Evolutionary conservation across 2,888 invertebrate species (phyloP).

Genomic region (Pseudococcus longispinus): DNA sequence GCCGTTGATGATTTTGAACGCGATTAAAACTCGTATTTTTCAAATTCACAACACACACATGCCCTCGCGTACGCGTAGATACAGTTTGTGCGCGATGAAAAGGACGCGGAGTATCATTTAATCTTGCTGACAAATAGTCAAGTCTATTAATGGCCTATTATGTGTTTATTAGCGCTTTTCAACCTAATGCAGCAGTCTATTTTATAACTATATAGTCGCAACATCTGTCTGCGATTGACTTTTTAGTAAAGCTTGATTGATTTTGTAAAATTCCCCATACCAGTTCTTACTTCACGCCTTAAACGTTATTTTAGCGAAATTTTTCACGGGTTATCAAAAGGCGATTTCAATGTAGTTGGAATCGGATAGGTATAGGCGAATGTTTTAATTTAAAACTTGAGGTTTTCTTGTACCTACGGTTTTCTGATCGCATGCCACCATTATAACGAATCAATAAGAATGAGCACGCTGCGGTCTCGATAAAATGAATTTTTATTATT

Average conservation of each 20-base stretch:
- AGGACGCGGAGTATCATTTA: slow-evolving; percentile 36
- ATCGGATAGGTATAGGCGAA: background rate
- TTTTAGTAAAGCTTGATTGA: slow-evolving; percentile 54
- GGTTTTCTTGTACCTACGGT: background rate
- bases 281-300: slow-evolving; percentile 51
- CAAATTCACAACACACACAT: background rate
- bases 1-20: background rate
- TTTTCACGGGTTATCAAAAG: slow-evolving; percentile 53
- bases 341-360: slow-evolving; percentile 10
- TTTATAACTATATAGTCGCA: background rate
- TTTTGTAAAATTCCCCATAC: slow-evolving; percentile 44
- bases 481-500: background rate
- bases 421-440: slow-evolving; percentile 5
- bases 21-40: slow-evolving; percentile 23
- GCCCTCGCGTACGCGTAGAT: background rate
- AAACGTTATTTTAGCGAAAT: slow-evolving; percentile 45
- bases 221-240: slow-evolving; percentile 52
- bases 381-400: background rate
- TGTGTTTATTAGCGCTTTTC: slow-evolving; percentile 55
- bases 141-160: slow-evolving; percentile 55
- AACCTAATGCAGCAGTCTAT: slow-evolving; percentile 39
- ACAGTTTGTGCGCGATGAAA: background rate
- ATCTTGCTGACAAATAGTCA: slow-evolving; percentile 51
- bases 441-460: slow-evolving; percentile 15
- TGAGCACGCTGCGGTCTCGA: background rate